Evolutionary conservation across 2,888 invertebrate species (phyloP), one percentile per base, ranked within the genome.

Genomic region (Drosophila mayaguana): DNA sequence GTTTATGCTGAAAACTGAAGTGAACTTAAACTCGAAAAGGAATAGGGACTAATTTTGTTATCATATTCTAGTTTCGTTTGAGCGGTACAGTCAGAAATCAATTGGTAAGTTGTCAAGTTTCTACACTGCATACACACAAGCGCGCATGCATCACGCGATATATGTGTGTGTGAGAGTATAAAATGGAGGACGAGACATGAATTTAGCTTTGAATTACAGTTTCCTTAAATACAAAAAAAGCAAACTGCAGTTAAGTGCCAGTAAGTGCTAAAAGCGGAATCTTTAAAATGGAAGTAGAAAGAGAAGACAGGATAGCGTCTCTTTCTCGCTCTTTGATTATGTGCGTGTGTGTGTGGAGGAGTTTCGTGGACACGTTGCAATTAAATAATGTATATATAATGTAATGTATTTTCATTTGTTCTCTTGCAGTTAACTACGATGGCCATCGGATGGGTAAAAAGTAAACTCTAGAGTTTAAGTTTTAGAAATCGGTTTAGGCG

Each of bases 161-260:
- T 57, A 36, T 12, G 34, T 12, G 34, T 36, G 14, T 36, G 38
- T 38, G 55, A 60, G 45, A 55, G 57, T 54, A 78, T 72, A 82
- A 86, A 81, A 83, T 83, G 87, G 87, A 70, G 84, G 80, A 77
- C 63, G 57, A 66, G 57, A 66, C 64, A 79, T 63, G 69, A 43
- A n/a, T 20, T 61, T 32, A 20, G 45, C 22, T 51, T 56, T 54
- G 16, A 14, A 45, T 72, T 63, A 36, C 70, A 83, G 71, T 75
- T 66, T 45, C 11, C 18, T 28, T 22, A n/a, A 18, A 40, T 9
- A 22, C 25, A 63, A 28, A 54, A 40, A 45, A 43, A 53, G 34
- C 43, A 28, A 54, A 43, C 32, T 46, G 64, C 71, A 40, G 25
- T 25, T 36, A 60, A 25, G 57, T 46, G 64, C 71, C 32, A 66